phyloP scores from a whole-genome alignment of 2,888 invertebrate species.

The Patella pellucida region DNA sequence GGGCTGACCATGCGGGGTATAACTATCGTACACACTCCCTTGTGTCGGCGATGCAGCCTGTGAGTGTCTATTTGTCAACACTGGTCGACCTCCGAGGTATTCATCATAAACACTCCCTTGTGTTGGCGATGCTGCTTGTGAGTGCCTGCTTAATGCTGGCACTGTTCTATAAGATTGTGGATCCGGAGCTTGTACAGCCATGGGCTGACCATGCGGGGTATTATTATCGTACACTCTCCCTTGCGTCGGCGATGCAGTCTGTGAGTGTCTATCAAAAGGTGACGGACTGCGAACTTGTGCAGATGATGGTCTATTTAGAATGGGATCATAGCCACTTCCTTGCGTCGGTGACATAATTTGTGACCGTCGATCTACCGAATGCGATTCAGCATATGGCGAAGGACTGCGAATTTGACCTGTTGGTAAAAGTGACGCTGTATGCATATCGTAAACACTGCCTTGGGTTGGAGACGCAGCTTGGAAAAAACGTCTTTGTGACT shows the following conservation, averaged over 20 bases:
- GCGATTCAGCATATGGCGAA: too few species aligned
- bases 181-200: background rate
- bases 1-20: background rate
- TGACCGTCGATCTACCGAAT: too few species aligned
- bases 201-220: background rate
- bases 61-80: background rate
- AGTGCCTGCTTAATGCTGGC: too few species aligned
- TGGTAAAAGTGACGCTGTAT: background rate
- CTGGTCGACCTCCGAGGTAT: background rate
- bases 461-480: background rate
- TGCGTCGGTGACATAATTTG: background rate
- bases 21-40: background rate
- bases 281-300: background rate
- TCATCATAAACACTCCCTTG: conserved; percentile 1
- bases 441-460: background rate
- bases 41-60: background rate
- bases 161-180: too few species aligned
- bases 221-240: background rate
- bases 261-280: background rate
- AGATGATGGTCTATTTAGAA: too few species aligned
- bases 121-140: background rate
- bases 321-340: background rate
- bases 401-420: too few species aligned
- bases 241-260: background rate
- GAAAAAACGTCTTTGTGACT: too few species aligned